These are phyloP conservation scores for Cyphomyrus plagiostoma DNA, from an alignment of 2,113 vertebrate species.

Conservation along the genomic window DNA sequence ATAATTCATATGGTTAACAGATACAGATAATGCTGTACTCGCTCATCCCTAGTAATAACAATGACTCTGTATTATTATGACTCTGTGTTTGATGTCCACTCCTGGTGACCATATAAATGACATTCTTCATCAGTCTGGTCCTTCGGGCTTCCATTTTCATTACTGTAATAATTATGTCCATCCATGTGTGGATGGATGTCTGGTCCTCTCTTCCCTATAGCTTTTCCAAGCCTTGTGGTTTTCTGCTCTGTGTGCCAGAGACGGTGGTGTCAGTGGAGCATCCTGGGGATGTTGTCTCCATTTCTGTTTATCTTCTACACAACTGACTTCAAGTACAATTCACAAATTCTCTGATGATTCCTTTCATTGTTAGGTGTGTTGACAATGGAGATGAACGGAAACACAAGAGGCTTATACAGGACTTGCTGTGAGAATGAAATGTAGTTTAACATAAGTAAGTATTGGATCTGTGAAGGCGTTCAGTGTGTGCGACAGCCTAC, in stretches of 20 bases:
- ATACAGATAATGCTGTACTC: too few relatives aligned
- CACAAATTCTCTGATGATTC: neutral
- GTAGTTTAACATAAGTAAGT: neutral
- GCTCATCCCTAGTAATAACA: too few relatives aligned
- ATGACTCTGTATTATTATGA: neutral
- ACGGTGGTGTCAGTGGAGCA: neutral
- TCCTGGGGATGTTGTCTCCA: neutral
- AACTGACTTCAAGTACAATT: neutral
- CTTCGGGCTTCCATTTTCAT: neutral
- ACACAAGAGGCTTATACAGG: neutral
- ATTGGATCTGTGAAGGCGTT: neutral
- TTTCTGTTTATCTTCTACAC: neutral
- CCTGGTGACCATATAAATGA: neutral
- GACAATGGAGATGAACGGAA: neutral
- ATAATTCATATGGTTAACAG: too few relatives aligned
- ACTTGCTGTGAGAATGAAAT: neutral
- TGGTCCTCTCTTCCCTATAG: neutral
- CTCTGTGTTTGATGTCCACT: neutral
- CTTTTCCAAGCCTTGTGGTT: neutral
- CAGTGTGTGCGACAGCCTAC: neutral
- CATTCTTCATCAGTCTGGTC: neutral
- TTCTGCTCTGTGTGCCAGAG: neutral
- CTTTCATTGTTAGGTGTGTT: neutral
- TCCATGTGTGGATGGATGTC: neutral
- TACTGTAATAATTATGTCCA: neutral